Evolutionary conservation across 2,797 vertebrate species (phyloP).

Genomic region (Ataeniobius toweri): DNA sequence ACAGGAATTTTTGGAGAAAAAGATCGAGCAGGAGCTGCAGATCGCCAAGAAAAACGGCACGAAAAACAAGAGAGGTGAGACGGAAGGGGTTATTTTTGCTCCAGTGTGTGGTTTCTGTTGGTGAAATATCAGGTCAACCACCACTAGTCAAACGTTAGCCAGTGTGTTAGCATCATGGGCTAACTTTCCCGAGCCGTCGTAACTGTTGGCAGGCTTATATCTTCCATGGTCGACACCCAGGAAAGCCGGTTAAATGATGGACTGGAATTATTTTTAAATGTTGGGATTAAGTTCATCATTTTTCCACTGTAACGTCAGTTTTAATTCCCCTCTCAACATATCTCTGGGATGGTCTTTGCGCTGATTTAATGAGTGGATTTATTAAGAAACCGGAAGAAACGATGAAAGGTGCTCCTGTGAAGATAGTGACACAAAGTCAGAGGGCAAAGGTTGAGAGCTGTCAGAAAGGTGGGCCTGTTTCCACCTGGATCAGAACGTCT

Average conservation of each 20-base stretch:
- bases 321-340: background rate
- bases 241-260: background rate
- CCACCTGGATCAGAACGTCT: slow-evolving; percentile 6
- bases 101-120: fast-evolving
- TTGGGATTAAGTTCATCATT: fast-evolving
- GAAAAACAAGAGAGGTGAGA: slow-evolving; percentile 95
- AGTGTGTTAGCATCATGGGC: slow-evolving; percentile 55
- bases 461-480: slow-evolving; percentile 36
- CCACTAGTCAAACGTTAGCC: slow-evolving; percentile 37
- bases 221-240: background rate
- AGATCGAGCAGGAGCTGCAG: slow-evolving; percentile 92
- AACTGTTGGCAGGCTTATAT: slow-evolving; percentile 31
- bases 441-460: slow-evolving; percentile 9
- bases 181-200: slow-evolving; percentile 48
- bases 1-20: slow-evolving; percentile 95
- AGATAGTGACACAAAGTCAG: background rate
- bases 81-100: fast-evolving
- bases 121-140: background rate
- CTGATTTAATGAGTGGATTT: background rate
- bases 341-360: background rate
- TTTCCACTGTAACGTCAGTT: background rate
- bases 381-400: slow-evolving; percentile 1
- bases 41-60: slow-evolving; percentile 95
- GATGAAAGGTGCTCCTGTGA: slow-evolving; percentile 12
- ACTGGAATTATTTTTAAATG: background rate